Evolutionary conservation across 1,140 invertebrate genomes (phyloP), one percentile per base, ranked within the genome.

Genomic region (Teleopsis dalmanni): DNA sequence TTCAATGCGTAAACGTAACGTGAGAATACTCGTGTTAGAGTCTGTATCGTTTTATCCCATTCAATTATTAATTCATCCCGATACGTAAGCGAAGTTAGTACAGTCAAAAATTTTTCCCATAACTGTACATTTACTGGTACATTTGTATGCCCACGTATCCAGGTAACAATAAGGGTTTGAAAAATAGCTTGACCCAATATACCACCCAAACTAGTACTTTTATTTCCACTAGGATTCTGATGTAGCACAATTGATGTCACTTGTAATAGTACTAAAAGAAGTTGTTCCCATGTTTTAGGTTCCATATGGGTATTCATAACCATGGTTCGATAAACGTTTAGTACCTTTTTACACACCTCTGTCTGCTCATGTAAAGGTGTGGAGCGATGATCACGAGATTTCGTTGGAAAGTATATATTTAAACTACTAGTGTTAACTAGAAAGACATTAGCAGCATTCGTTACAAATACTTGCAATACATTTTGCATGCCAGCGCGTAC

Each of bases 11-110:
- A 98, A 19, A 97, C 91, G 62, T 95, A 91, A 25, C 88, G 80
- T 0, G 92, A 92, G 27, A 97, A 74, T 19, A 97, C 91, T 56
- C 91, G 77, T 0, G 93, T 97, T 52, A 97, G 70, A 1, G 92
- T 96, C 62, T 96, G 92, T 80, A 98, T 84, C 16, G 94, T 97
- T 88, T 96, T 97, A 84, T 94, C 88, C 94, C 94, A 98, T 70
- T 98, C 93, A 52, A 84, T 87, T 53, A 98, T 91, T 1, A 98
- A 76, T 69, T 97, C 93, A 65, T 96, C 90, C 85, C 93, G 97
- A 53, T 87, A 85, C 2, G 92, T 96, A 1, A 98, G 75, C 9
- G 87, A 85, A 1, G 88, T 87, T 3, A 98, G 74, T 21, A 95
- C 85, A 51, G 81, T 78, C 54, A 96, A 79, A 71, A 98, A 95